phyloP scores from a whole-genome alignment of 1,140 invertebrate species.

The Bradysia coprophila region DNA sequence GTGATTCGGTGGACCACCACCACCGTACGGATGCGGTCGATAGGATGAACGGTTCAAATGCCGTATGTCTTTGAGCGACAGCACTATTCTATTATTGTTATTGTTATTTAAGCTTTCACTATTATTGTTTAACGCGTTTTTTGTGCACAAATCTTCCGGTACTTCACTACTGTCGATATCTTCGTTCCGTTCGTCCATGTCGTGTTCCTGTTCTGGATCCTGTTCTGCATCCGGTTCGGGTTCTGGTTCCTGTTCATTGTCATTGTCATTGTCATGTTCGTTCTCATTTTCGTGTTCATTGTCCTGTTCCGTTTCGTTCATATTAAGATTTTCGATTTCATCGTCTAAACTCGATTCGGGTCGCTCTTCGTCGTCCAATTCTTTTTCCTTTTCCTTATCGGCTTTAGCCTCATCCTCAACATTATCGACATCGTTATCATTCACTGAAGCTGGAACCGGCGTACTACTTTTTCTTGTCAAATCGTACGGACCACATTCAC shows the following conservation, averaged over 20 bases:
- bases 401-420: neutral
- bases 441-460: conserved; percentile 15
- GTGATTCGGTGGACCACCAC: conserved; percentile 1
- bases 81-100: conserved; percentile 21
- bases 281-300: conserved; percentile 3
- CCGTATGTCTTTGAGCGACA: conserved; percentile 20
- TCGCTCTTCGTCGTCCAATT: neutral
- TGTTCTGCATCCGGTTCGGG: neutral
- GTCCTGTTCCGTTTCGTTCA: conserved; percentile 11
- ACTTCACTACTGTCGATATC: conserved; percentile 11
- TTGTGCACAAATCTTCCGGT: conserved; percentile 29
- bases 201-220: neutral
- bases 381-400: neutral
- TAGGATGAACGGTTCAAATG: conserved; percentile 17
- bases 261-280: conserved; percentile 7
- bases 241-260: conserved; percentile 10
- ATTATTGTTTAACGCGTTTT: conserved; percentile 9
- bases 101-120: conserved; percentile 13
- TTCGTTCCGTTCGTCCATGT: neutral
- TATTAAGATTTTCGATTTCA: conserved; percentile 7
- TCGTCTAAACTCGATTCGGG: neutral
- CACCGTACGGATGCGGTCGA: neutral
- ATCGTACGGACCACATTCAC: conserved; percentile 48
- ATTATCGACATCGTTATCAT: neutral
- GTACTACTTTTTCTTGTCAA: conserved; percentile 14